These are phyloP conservation scores for Euzetes globulus DNA, from an alignment of 2,888 invertebrate species.

Conservation along the genomic window DNA sequence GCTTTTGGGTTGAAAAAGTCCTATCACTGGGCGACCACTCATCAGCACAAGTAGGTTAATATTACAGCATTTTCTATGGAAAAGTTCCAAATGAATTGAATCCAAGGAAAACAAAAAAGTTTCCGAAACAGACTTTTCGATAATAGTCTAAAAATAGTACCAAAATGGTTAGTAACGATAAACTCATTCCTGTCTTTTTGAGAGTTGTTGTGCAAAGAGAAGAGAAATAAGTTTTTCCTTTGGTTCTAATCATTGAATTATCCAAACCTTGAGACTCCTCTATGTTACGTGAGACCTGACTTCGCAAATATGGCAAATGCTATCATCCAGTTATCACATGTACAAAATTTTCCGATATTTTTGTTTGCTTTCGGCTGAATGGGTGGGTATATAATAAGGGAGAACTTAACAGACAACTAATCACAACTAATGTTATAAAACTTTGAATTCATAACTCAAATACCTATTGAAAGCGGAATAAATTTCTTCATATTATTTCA, in stretches of 20 bases:
- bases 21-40: too few relatives aligned
- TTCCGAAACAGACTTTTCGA: neutral
- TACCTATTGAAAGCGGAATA: neutral
- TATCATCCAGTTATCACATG: constrained; percentile 8
- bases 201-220: neutral
- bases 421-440: neutral
- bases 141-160: neutral
- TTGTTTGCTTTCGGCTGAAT: neutral
- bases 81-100: neutral
- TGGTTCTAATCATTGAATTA: neutral
- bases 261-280: neutral
- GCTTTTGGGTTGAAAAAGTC: too few relatives aligned
- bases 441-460: neutral
- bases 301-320: neutral
- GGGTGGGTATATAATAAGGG: neutral
- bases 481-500: too few relatives aligned
- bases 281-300: neutral
- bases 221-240: neutral
- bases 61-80: too few relatives aligned
- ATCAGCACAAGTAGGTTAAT: too few relatives aligned
- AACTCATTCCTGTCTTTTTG: neutral
- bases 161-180: neutral
- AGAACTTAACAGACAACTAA: neutral
- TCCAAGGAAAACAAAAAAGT: neutral
- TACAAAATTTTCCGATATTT: constrained; percentile 22